phyloP scores from a whole-genome alignment of 2,888 invertebrate genomes.

The Pollenia angustigena region DNA sequence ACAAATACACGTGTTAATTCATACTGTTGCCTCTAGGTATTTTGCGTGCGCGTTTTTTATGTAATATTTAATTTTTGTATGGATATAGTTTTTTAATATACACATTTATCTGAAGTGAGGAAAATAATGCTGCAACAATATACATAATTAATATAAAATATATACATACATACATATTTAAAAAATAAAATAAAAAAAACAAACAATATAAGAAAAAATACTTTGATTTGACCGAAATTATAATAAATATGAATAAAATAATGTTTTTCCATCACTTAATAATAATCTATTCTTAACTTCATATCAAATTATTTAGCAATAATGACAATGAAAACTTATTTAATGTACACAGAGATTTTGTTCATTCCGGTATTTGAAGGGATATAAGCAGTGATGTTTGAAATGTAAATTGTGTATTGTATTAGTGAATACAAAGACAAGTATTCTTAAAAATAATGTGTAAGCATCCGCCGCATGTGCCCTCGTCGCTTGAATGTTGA shows the following conservation, averaged over 20 bases:
- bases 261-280: constrained; percentile 35
- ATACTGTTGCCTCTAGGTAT: constrained; percentile 58
- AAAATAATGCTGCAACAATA: constrained; percentile 39
- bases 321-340: no score
- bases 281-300: neutral
- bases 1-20: constrained; percentile 56
- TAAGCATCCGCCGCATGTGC: no score
- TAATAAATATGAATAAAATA: constrained; percentile 33
- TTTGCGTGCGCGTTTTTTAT: constrained; percentile 59
- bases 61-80: constrained; percentile 68
- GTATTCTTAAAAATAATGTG: no score
- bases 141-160: constrained; percentile 30
- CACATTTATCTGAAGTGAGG: constrained; percentile 45
- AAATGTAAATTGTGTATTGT: no score
- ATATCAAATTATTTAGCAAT: no score
- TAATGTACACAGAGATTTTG: no score
- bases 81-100: constrained; percentile 59
- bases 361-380: no score
- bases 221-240: constrained; percentile 27
- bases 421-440: no score
- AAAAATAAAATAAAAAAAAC: neutral
- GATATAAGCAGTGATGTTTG: no score
- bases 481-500: no score
- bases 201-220: constrained; percentile 9
- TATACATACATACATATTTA: neutral